These are phyloP conservation scores for Muscicapa striata DNA, from an alignment of 2,797 vertebrate genomes.

Conservation along the genomic window DNA sequence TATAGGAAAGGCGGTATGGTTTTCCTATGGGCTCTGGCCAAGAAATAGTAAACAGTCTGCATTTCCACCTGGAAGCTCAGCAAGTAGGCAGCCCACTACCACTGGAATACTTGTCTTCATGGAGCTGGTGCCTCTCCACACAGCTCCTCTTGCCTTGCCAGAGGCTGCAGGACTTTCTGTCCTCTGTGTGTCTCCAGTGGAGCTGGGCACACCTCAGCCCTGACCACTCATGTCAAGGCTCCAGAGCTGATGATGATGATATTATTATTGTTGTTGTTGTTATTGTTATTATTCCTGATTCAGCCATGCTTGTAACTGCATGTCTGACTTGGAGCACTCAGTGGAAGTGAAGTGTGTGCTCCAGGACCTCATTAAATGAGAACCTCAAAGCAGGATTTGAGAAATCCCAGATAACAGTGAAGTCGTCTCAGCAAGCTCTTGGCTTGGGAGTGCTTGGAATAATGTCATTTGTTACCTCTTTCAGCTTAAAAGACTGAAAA, in stretches of 20 bases:
- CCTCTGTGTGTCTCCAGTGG: neutral
- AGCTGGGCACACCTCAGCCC: neutral
- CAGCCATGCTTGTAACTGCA: neutral
- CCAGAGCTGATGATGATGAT: neutral
- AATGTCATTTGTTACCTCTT: conserved; percentile 11
- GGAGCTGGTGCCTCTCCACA: neutral
- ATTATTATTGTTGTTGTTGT: neutral
- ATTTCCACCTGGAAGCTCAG: neutral
- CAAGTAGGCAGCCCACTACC: neutral
- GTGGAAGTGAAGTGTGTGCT: neutral
- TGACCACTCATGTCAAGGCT: neutral
- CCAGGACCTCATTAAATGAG: neutral
- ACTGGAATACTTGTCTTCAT: rapidly evolving
- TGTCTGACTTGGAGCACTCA: neutral
- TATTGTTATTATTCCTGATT: neutral
- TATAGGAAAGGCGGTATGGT: neutral
- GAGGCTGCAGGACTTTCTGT: neutral
- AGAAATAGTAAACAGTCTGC: neutral
- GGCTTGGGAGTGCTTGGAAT: neutral
- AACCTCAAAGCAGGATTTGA: conserved; percentile 6
- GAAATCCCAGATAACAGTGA: neutral
- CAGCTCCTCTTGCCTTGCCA: neutral
- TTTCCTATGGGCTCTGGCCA: neutral
- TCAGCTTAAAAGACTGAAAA: neutral
- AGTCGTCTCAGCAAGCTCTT: neutral